Percentiles rank a stretch among this genome's conserved stretches.
phyloP scores from a whole-genome alignment of 1,140 invertebrate genomes.

The Homalodisca vitripennis region DNA sequence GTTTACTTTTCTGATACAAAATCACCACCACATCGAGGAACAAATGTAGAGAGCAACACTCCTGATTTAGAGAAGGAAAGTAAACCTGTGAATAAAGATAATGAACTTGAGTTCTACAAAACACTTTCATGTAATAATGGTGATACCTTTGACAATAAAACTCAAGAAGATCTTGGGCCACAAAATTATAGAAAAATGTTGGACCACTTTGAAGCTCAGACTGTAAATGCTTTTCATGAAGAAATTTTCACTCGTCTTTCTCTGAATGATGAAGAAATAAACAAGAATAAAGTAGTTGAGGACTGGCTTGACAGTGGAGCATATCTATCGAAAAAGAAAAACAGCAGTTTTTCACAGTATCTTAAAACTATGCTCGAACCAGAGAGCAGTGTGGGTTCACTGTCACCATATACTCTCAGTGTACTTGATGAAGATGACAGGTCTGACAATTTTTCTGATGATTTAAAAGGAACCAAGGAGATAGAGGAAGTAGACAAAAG shows the following conservation, averaged over 20 bases:
- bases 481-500: background rate
- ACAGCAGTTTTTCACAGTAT: constrained; percentile 13
- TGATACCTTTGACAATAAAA: constrained; percentile 29
- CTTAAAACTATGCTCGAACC: constrained; percentile 8
- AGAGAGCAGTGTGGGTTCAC: background rate
- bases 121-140: constrained; percentile 22
- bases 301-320: constrained; percentile 8
- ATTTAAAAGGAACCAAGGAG: background rate
- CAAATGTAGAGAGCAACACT: background rate
- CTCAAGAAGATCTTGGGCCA: constrained; percentile 1
- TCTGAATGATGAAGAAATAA: background rate
- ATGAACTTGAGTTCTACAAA: background rate
- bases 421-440: constrained; percentile 15
- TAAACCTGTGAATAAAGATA: background rate
- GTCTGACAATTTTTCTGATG: background rate
- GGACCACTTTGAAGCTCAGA: constrained; percentile 23
- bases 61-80: background rate
- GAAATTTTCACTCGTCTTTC: background rate
- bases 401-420: background rate
- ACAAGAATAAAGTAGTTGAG: constrained; percentile 5
- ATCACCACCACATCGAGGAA: constrained; percentile 3
- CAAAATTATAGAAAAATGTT: constrained; percentile 14
- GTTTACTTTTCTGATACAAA: constrained; percentile 27
- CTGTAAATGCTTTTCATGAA: constrained; percentile 15
- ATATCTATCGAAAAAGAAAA: background rate